Evolutionary conservation across 2,888 invertebrate genomes (phyloP).

Genomic region (Hylaea fasciaria): DNA sequence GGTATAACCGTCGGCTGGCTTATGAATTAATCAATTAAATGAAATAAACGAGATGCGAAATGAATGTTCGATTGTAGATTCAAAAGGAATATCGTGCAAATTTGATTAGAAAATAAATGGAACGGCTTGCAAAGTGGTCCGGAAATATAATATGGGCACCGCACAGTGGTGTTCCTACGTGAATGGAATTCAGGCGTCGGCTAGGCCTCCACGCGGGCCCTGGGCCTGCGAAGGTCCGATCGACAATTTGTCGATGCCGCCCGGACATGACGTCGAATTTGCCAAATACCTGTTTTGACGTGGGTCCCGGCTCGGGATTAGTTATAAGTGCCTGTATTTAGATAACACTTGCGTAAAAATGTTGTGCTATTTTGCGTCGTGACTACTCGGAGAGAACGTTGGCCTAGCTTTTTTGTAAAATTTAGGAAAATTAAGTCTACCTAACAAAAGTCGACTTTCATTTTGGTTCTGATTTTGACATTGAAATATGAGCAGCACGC

Average conservation of each 20-base stretch:
- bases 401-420: neutral
- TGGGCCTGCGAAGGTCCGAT: constrained; percentile 6
- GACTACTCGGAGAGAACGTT: no score
- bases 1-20: constrained; percentile 22
- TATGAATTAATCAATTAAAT: constrained; percentile 37
- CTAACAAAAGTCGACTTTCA: no score
- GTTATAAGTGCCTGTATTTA: constrained; percentile 19
- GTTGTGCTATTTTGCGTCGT: constrained; percentile 11
- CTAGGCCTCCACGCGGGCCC: constrained; percentile 1
- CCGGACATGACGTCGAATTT: constrained; percentile 27
- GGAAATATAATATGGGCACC: constrained; percentile 8
- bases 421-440: no score
- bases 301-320: constrained; percentile 17
- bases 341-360: constrained; percentile 20
- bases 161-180: constrained; percentile 11
- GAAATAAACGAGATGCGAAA: constrained; percentile 37
- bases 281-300: constrained; percentile 29
- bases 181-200: constrained; percentile 17
- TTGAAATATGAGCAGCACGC: no score
- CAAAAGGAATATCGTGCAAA: constrained; percentile 39
- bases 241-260: constrained; percentile 32
- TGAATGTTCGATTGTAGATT: constrained; percentile 35
- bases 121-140: constrained; percentile 23
- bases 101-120: constrained; percentile 41
- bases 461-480: no score